Evolutionary conservation across 2,888 invertebrate genomes (phyloP).

Genomic region (Drosophila quasianomalipes): DNA sequence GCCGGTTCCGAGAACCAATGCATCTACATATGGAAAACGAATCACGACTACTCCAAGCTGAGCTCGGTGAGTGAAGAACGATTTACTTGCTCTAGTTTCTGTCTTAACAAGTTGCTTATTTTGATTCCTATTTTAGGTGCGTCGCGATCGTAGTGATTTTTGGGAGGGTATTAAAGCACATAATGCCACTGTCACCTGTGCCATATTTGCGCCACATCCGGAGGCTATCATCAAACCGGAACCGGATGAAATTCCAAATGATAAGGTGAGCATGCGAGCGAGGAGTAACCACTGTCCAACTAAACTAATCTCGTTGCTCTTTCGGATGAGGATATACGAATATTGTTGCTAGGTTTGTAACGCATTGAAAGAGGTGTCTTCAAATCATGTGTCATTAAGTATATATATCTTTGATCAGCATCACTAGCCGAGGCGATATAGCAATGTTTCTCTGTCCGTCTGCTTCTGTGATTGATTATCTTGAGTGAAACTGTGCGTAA

Average conservation of each 20-base stretch:
- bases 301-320: neutral
- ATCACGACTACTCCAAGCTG: conserved; percentile 97
- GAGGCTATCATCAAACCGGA: conserved; percentile 93
- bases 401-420: neutral
- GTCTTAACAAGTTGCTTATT: neutral
- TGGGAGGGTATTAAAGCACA: conserved; percentile 99
- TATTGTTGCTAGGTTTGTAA: neutral
- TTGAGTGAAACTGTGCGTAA: neutral
- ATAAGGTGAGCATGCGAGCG: conserved; percentile 70
- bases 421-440: neutral
- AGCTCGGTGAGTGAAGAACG: conserved; percentile 88
- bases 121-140: conserved; percentile 85
- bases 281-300: neutral
- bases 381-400: neutral
- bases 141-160: conserved; percentile 97
- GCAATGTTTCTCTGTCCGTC: neutral
- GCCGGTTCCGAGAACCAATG: conserved; percentile 99
- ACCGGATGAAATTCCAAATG: conserved; percentile 85
- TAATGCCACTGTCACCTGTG: conserved; percentile 98
- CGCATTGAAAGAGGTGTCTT: neutral
- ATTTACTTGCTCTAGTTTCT: too few relatives aligned
- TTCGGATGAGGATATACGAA: fast-evolving
- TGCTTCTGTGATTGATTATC: neutral
- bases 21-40: conserved; percentile 99
- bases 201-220: conserved; percentile 98